These are phyloP conservation scores for Urocolius indicus DNA, from an alignment of 2,113 vertebrate genomes.

Conservation along the genomic window DNA sequence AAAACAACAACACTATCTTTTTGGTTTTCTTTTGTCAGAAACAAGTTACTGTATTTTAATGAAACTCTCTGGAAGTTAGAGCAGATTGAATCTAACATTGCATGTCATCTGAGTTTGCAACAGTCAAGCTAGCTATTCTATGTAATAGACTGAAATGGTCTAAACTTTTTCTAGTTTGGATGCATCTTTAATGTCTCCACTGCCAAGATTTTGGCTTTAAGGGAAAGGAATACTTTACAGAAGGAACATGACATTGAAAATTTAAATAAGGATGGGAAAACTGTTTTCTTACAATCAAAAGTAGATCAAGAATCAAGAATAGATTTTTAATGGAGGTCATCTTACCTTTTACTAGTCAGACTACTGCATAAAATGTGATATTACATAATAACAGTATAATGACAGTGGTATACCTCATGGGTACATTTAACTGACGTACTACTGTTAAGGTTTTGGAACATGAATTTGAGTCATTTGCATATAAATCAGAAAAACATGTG, in stretches of 20 bases:
- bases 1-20: neutral
- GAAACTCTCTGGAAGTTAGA: neutral
- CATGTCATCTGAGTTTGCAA: neutral
- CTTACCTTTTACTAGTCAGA: neutral
- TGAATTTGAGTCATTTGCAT: neutral
- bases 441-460: neutral
- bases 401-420: neutral
- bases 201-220: neutral
- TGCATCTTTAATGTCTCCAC: neutral
- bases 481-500: neutral
- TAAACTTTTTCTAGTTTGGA: neutral
- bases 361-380: neutral
- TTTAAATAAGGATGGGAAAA: neutral
- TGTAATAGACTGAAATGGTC: neutral
- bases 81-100: neutral
- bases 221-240: neutral
- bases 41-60: neutral
- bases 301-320: neutral
- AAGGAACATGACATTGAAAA: neutral
- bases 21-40: neutral
- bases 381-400: neutral
- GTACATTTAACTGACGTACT: neutral
- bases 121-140: neutral
- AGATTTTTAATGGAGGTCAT: neutral
- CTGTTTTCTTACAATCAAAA: neutral